Base-by-base conservation (phyloP, 35 echinoderm and acorn worm species). In the Apostichopus parvimensis region DNA sequence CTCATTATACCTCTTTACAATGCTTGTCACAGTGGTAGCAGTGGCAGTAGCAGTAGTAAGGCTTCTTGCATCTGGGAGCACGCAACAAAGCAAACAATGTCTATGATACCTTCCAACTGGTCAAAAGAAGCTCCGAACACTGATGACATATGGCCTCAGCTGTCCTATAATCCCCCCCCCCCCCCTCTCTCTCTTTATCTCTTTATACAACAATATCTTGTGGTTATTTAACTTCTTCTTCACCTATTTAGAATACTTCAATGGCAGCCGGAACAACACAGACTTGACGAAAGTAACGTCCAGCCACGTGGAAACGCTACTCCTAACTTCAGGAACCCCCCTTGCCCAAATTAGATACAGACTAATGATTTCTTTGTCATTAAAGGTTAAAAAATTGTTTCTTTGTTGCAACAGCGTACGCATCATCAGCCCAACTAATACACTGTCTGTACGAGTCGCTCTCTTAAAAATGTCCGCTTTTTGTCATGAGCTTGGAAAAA, bases 191-290 rank as follows among this genome's bases (percentile, higher is more conserved):
- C 34, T 45, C 34, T 45, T 45, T 45, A 2, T 45, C 34, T 45
- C 34, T 45, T 45, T 10, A 53, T 82, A 82, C 79, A n/a, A n/a
- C n/a, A 82, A 82, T 82, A 82, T 82, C 79, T 82, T 82, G 79
- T 82, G 79, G 79, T 82, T 82, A 9, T 56, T 78, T 78, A 26
- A 26, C 23, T 78, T 78, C 52, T 12, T 10, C 77, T 78, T 14
- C 18, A 9, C 4, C 77, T 78, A 78, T 21, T 78, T 5, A n/a
- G 17, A 78, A 2, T 10, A 10, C 77, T 78, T 18, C 52, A 78
- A 78, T 21, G 52, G 12, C 68, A 20, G n/a, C n/a, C 77, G 23
- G 77, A 79, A 55, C 79, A 82, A 82, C 79, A 55, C 79, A 82
- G 54, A 56, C 25, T 82, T 82, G 21, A 78, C 21, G 77, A 21